phyloP scores from a whole-genome alignment of 2,888 invertebrate species.

The Drosophila stalkeri region DNA sequence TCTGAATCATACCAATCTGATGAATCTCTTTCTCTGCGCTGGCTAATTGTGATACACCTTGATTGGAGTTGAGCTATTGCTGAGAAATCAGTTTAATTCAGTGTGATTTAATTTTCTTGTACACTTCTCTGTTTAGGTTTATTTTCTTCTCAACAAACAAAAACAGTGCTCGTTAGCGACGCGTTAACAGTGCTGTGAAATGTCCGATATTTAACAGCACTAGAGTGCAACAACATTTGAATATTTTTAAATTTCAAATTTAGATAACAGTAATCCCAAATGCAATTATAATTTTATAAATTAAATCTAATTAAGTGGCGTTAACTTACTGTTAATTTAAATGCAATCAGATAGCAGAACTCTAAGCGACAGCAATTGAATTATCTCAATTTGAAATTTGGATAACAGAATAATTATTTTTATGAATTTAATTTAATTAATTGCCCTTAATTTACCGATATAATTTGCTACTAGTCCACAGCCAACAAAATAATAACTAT shows the following conservation, averaged over 20 bases:
- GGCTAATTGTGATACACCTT: not conserved
- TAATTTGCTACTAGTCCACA: no score
- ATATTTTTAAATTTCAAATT: not conserved
- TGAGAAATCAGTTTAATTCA: no score
- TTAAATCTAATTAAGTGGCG: not conserved
- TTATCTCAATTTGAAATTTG: no score
- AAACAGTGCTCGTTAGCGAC: slow-evolving; percentile 30
- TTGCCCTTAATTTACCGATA: not conserved
- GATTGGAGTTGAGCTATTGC: not conserved
- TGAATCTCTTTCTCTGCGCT: not conserved
- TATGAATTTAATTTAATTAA: not conserved
- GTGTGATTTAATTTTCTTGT: not conserved
- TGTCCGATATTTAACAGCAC: slow-evolving; percentile 14
- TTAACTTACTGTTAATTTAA: no score
- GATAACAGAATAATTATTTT: not conserved
- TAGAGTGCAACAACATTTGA: not conserved
- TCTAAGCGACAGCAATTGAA: no score
- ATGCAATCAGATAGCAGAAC: no score
- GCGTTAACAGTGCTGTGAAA: slow-evolving; percentile 32
- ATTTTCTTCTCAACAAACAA: slow-evolving; percentile 15
- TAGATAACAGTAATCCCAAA: no score
- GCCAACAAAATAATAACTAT: not conserved
- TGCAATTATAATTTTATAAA: not conserved
- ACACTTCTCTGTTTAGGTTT: slow-evolving; percentile 23
- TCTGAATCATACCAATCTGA: not conserved